Evolutionary conservation across 2,797 vertebrate genomes (phyloP), one percentile per base, ranked within the genome.

Genomic region (Neosilurus mollespiculum): DNA sequence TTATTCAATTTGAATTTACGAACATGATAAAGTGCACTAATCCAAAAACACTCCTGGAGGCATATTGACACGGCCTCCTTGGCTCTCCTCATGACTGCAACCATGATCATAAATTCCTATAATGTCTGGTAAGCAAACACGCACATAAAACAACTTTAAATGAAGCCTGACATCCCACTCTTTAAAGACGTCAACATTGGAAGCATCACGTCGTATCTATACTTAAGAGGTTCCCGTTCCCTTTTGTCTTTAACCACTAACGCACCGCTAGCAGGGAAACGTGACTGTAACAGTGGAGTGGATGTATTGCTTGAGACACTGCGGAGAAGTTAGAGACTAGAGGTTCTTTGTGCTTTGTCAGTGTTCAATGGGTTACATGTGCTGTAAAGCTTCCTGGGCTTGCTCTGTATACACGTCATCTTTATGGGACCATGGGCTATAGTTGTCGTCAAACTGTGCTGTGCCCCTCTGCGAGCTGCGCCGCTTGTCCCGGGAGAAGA

Each of bases 401-500:
- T 99, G 95, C 85, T 99, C 98, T 0, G 96, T 98, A 93, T 96
- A 97, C 59, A 93, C 92, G 2, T 95, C 95, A 11, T 97, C 95
- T 51, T 94, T 95, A 80, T 92, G 90, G 4, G 93, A 91, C 97
- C 97, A 98, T 59, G 95, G 91, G 88, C 95, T 93, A 3, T 95
- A 93, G 81, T 94, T 90, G 64, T 90, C 93, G 18, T 94, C 96
- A 53, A 95, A 90, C 82, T 93, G 92, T 0, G 82, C 69, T 0
- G 85, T 88, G 80, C 91, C 94, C 80, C 91, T 94, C 94, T 95
- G 96, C 61, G 92, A 92, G 91, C 93, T 90, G 14, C 96, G 95
- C 90, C 92, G 96, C 92, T 99, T 99, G 86, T 99, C 97, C 0
- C 97, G 94, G 0, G 97, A 99, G 94, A 99, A 99, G 93, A 99